Base-by-base conservation (phyloP, 2,113 vertebrate genomes). In the Atlantisia rogersi region DNA sequence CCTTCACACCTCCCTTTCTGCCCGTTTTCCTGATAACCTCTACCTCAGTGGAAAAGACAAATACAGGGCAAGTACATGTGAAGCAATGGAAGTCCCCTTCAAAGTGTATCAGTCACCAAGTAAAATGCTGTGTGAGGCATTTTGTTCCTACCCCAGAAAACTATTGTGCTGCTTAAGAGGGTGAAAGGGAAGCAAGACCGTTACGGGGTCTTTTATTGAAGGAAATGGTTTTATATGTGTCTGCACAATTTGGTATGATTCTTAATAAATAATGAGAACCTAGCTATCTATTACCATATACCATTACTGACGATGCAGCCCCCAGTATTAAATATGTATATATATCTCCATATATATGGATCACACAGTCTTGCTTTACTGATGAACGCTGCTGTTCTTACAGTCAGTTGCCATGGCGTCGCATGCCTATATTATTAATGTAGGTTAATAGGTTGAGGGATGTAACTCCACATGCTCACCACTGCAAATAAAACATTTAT, bases 381-480 rank as follows among this genome's bases (percentile, higher is more conserved):
- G 58, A 52, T 42, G 80, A 91, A 19, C 31, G 31, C n/a, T 55
- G 28, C 20, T 82, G 48, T 87, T 82, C 67, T 56, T 18, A 40
- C 19, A 93, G 67, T 10, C 64, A 71, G 91, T 95, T 96, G 68
- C 89, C 85, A 94, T 94, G 90, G 87, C 58, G 79, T 35, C 91
- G 37, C 77, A 46, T 48, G 76, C 42, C 58, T 83, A 7, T 64
- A 70, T 91, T 91, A 93, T 83, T 86, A 78, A 88, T 13, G 8
- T 42, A 70, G 35, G 67, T 89, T 94, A 86, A 82, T 55, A 64
- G 16, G 53, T 12, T 60, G 68, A 63, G 70, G 21, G 78, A 83
- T 29, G 21, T 28, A 78, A 32, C 26, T 78, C 82, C 44, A 80
- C 29, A 21, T 42, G 65, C 64, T 88, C 73, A 73, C 1, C 4